Conservation (phyloP, 2,888 invertebrate genomes). For the Galerucella pusilla region DNA sequence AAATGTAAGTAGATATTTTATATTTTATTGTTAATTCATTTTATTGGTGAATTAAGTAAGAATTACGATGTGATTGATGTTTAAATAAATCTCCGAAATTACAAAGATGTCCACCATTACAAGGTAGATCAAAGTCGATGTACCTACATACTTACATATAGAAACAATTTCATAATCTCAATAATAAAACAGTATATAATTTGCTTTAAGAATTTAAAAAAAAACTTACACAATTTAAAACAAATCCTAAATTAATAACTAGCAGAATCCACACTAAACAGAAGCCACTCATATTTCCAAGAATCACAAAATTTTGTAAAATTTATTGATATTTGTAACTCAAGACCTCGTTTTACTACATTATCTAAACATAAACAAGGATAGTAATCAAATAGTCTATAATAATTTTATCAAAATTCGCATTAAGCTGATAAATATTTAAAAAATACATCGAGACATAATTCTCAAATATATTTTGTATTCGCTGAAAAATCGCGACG, state of each 20-base stretch:
- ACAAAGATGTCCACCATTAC: too few species aligned
- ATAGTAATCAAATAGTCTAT: background rate
- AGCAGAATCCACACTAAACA: constrained; percentile 41
- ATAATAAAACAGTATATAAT: too few species aligned
- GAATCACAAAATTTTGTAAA: constrained; percentile 9
- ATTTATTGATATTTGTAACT: background rate
- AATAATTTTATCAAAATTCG: background rate
- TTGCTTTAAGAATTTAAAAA: background rate
- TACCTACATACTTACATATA: too few species aligned
- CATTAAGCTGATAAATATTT: background rate
- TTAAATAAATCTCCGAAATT: too few species aligned
- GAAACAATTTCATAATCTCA: too few species aligned
- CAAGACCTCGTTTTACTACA: constrained; percentile 1
- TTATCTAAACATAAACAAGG: constrained; percentile 10
- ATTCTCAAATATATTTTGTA: background rate
- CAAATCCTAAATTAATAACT: constrained; percentile 40
- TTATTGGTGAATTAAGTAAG: too few species aligned
- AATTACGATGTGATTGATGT: too few species aligned
- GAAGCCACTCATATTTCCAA: constrained; percentile 43
- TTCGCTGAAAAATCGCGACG: background rate
- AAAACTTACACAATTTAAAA: constrained; percentile 45
- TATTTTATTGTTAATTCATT: too few species aligned
- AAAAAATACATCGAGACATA: background rate
- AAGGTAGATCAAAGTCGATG: too few species aligned
- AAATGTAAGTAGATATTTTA: too few species aligned